Percentiles rank a stretch among this genome's conserved stretches.
Conservation (phyloP, 2,888 invertebrate species). For the Drosophila conformis region DNA sequence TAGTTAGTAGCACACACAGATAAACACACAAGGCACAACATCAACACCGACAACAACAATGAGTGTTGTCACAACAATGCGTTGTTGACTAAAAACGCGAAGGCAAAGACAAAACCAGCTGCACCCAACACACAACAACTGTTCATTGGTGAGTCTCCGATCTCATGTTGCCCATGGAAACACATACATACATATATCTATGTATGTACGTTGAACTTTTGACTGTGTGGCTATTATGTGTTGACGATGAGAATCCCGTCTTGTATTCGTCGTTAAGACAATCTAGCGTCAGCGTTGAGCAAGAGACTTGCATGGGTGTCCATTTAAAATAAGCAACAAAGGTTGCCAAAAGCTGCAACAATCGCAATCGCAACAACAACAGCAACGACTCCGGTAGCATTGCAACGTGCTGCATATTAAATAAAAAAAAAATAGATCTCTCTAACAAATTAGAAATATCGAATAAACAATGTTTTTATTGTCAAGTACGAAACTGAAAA, state of each 20-base stretch:
- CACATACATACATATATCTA: neutral
- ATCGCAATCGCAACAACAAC: conserved; percentile 24
- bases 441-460: conserved; percentile 29
- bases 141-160: conserved; percentile 5
- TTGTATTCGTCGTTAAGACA: conserved; percentile 17
- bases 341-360: conserved; percentile 40
- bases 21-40: conserved; percentile 15
- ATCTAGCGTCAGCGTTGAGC: conserved; percentile 41
- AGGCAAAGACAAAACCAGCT: conserved; percentile 11
- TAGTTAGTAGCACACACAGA: neutral
- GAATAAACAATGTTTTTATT: neutral
- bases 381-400: conserved; percentile 11
- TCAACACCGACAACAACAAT: conserved; percentile 15
- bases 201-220: neutral
- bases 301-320: conserved; percentile 49
- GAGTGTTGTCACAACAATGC: conserved; percentile 50
- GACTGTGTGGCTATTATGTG: conserved; percentile 16
- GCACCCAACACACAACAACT: conserved; percentile 16
- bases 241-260: conserved; percentile 28
- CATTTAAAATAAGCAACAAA: conserved; percentile 59
- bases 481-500: neutral
- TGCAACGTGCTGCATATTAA: conserved; percentile 19
- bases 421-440: conserved; percentile 1
- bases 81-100: conserved; percentile 36
- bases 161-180: conserved; percentile 24